A percentile compares a stretch with the other conserved stretches of the same genome.
These are phyloP conservation scores for Megaceryle alcyon DNA, from an alignment of 2,797 vertebrate genomes.

Conservation along the genomic window DNA sequence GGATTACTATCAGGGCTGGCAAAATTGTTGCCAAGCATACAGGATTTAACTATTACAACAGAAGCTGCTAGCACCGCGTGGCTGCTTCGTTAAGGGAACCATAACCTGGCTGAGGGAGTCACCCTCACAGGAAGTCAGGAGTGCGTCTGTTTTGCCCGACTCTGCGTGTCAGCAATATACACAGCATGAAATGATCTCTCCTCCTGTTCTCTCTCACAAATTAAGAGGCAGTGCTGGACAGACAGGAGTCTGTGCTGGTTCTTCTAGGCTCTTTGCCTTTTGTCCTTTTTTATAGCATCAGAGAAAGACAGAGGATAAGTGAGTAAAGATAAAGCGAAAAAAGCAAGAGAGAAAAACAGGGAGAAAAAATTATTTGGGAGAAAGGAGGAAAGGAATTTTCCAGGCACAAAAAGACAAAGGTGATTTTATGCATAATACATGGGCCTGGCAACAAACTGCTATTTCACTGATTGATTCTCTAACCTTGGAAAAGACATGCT, in stretches of 20 bases:
- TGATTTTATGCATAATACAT: neutral
- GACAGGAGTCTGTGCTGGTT: neutral
- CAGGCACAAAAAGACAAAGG: neutral
- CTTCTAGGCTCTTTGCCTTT: neutral
- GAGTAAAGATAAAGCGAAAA: neutral
- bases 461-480: neutral
- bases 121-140: neutral
- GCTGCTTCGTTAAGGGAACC: neutral
- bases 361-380: neutral
- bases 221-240: constrained; percentile 28
- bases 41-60: neutral
- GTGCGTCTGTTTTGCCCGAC: neutral
- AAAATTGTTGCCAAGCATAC: neutral
- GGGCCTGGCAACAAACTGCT: neutral
- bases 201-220: neutral
- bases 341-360: neutral
- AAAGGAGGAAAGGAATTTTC: neutral
- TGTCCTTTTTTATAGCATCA: neutral
- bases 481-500: neutral
- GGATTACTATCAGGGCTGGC: neutral
- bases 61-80: neutral
- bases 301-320: constrained; percentile 6
- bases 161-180: neutral
- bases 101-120: neutral
- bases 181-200: neutral